A percentile compares a stretch with the other conserved stretches of the same genome.
Evolutionary conservation across 2,888 invertebrate species (phyloP).

Genomic region (Drosophila antonietae): DNA sequence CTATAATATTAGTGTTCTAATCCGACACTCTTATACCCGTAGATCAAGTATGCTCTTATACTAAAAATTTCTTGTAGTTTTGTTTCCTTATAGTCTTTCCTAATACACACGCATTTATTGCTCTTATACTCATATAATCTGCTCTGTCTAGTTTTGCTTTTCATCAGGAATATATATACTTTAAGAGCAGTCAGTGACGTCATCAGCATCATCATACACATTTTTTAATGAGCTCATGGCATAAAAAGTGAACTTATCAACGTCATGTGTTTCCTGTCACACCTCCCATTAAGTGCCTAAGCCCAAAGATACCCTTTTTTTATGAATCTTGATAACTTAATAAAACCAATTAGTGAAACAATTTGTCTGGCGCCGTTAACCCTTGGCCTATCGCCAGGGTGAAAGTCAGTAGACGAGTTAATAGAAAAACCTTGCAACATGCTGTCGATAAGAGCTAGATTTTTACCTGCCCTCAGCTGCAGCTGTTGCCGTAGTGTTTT

Average conservation of each 20-base stretch:
- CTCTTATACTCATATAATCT: no score
- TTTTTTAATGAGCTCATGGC: background rate
- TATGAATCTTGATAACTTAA: constrained; percentile 13
- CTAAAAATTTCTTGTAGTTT: no score
- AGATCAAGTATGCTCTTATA: no score
- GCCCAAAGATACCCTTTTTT: constrained; percentile 7
- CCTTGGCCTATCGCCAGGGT: constrained; percentile 27
- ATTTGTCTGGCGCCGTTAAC: constrained; percentile 70
- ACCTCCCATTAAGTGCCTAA: constrained; percentile 25
- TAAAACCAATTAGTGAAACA: constrained; percentile 68
- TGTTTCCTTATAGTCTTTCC: no score
- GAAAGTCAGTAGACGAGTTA: constrained; percentile 45
- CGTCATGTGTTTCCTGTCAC: constrained; percentile 36
- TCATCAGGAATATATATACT: background rate
- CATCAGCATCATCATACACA: background rate
- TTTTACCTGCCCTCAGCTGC: constrained; percentile 44
- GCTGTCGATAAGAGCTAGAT: constrained; percentile 37
- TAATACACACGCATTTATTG: no score
- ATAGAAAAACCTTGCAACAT: constrained; percentile 14
- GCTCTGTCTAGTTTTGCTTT: background rate
- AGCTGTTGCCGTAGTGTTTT: constrained; percentile 38
- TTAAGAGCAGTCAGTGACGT: background rate
- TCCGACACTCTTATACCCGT: no score
- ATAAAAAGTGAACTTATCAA: constrained; percentile 11
- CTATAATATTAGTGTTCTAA: no score